Percentiles rank a stretch among this genome's conserved stretches.
These are phyloP conservation scores for Meteorus colon DNA, from an alignment of 2,888 invertebrate genomes.

Conservation along the genomic window DNA sequence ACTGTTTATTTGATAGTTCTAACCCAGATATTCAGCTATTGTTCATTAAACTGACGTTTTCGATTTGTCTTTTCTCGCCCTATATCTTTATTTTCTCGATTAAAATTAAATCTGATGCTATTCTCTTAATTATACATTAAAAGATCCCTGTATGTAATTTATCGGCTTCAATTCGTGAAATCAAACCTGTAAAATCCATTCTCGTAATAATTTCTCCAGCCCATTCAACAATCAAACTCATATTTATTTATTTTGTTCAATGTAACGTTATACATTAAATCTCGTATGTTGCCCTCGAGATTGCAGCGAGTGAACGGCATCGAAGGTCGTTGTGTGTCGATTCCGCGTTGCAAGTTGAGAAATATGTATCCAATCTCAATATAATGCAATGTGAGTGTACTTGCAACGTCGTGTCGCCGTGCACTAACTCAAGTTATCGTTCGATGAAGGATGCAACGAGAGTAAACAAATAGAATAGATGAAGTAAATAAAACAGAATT, in stretches of 20 bases:
- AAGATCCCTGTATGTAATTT: background rate
- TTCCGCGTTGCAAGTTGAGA: slow-evolving; percentile 38
- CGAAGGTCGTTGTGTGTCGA: slow-evolving; percentile 50
- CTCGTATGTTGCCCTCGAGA: slow-evolving; percentile 49
- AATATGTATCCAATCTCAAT: slow-evolving; percentile 38
- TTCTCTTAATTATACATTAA: background rate
- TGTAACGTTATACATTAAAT: slow-evolving; percentile 48
- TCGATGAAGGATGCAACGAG: background rate
- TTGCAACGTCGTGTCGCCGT: slow-evolving; percentile 8
- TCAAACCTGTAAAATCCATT: background rate
- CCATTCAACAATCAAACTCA: background rate
- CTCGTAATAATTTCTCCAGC: background rate
- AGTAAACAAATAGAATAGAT: background rate
- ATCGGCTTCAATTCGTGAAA: background rate
- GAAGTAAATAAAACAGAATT: background rate
- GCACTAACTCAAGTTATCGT: background rate
- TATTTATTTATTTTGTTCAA: background rate
- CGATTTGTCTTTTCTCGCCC: too few species aligned
- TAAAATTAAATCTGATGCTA: background rate
- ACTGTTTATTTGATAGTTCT: too few species aligned
- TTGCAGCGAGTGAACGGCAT: slow-evolving; percentile 52
- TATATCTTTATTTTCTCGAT: too few species aligned
- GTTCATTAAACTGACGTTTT: too few species aligned
- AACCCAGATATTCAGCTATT: too few species aligned
- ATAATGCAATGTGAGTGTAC: background rate